Evolutionary conservation across 2,797 vertebrate species (phyloP).

Genomic region (Sitta carolinensis): DNA sequence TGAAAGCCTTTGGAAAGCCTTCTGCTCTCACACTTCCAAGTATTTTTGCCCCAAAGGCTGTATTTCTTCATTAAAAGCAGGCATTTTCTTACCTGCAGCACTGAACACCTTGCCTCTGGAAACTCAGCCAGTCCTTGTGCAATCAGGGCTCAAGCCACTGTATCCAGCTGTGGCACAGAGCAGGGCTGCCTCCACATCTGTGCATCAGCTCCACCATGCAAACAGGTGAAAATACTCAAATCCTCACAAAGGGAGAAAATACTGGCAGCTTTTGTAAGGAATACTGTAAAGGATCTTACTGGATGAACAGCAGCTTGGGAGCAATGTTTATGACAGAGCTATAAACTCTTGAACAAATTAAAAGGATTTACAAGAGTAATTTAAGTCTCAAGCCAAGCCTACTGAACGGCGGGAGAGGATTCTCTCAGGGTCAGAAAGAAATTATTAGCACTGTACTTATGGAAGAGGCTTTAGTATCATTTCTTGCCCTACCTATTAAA

Average conservation of each 20-base stretch:
- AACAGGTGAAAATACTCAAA: background rate
- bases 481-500: slow-evolving; percentile 63
- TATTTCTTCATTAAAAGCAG: background rate
- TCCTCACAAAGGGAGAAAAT: background rate
- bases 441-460: slow-evolving; percentile 64
- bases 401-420: background rate
- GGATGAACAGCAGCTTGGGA: slow-evolving; percentile 12
- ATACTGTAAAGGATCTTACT: background rate
- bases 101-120: background rate
- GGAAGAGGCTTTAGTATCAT: slow-evolving; percentile 62
- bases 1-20: background rate
- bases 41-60: background rate
- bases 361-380: slow-evolving; percentile 71
- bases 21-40: background rate
- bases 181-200: background rate
- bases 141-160: background rate
- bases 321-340: slow-evolving; percentile 53
- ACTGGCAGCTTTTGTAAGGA: background rate
- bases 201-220: background rate
- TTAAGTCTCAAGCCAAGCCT: slow-evolving; percentile 45
- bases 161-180: background rate
- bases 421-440: slow-evolving; percentile 60
- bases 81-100: slow-evolving; percentile 33
- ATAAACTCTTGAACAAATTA: slow-evolving; percentile 73
- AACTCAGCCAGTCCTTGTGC: background rate